phyloP scores from a whole-genome alignment of 1,140 invertebrate genomes.

The Cepaea nemoralis region DNA sequence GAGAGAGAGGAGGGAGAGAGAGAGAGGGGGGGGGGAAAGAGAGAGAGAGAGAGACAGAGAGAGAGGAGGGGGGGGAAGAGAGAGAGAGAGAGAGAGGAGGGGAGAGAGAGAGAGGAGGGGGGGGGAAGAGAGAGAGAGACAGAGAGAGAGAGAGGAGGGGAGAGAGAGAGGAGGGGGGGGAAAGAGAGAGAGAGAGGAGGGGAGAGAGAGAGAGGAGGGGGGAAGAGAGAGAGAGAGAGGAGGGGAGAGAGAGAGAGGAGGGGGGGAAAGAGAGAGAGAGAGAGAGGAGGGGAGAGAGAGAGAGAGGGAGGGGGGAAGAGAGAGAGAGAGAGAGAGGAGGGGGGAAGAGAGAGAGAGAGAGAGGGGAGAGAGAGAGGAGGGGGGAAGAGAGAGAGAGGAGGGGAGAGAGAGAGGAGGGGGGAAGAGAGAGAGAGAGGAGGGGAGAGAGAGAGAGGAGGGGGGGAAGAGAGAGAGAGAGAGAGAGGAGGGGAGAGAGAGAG shows the following conservation, averaged over 20 bases:
- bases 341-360: not conserved
- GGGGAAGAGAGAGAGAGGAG: not conserved
- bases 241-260: too few relatives aligned
- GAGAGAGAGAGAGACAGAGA: too few relatives aligned
- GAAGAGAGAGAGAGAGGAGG: not conserved
- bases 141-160: too few relatives aligned
- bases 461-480: not conserved
- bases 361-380: not conserved
- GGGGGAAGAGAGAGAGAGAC: too few relatives aligned
- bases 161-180: conserved; percentile 21
- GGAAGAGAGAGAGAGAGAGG: too few relatives aligned
- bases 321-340: conserved; percentile 4
- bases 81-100: too few relatives aligned
- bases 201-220: not conserved
- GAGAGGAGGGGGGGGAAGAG: too few relatives aligned
- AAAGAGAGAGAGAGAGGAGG: conserved; percentile 14
- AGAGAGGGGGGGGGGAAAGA: too few relatives aligned
- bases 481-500: conserved; percentile 7
- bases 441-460: conserved; percentile 3
- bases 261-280: too few relatives aligned
- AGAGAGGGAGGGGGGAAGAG: conserved; percentile 17
- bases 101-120: too few relatives aligned
- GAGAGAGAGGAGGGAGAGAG: too few relatives aligned
- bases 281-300: not conserved
- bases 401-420: conserved; percentile 3